Percentiles rank a stretch among this genome's conserved stretches.
phyloP scores from a whole-genome alignment of 2,113 vertebrate species.

The Datnioides undecimradiatus region DNA sequence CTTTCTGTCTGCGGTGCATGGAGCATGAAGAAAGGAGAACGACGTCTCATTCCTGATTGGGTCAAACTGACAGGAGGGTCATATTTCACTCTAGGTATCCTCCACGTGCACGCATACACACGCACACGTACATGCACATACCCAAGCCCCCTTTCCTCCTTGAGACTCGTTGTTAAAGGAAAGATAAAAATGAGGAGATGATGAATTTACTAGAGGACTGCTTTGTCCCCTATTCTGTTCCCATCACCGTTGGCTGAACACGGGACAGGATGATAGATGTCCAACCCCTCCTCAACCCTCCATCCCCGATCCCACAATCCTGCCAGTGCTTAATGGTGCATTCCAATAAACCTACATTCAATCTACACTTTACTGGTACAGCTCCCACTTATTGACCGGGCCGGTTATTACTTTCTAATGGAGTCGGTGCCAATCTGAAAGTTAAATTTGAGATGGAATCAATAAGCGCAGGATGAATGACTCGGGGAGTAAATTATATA shows the following conservation, averaged over 20 bases:
- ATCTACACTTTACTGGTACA: constrained; percentile 70
- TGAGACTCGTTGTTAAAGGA: constrained; percentile 70
- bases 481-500: constrained; percentile 74
- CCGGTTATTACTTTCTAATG: constrained; percentile 78
- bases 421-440: constrained; percentile 75
- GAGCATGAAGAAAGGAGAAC: constrained; percentile 52
- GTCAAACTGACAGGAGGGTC: constrained; percentile 57
- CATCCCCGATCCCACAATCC: constrained; percentile 13
- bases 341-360: constrained; percentile 81
- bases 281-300: constrained; percentile 32
- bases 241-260: constrained; percentile 80
- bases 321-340: constrained; percentile 73
- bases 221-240: constrained; percentile 78
- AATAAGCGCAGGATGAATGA: constrained; percentile 70
- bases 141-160: constrained; percentile 49
- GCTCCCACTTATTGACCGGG: constrained; percentile 74
- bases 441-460: constrained; percentile 81
- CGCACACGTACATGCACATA: background rate
- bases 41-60: constrained; percentile 75
- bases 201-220: constrained; percentile 81
- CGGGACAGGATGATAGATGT: constrained; percentile 77
- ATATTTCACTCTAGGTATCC: constrained; percentile 66
- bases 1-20: constrained; percentile 20
- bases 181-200: constrained; percentile 73
- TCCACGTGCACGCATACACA: background rate